Percentiles rank a stretch among this genome's conserved stretches.
phyloP scores from a whole-genome alignment of 2,113 vertebrate genomes.

The human (Homo sapiens) region GRCh38 chr5:36573001-36573500 shows the following conservation, averaged over 20 bases:
- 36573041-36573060: constrained; percentile 7
- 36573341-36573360: not conserved
- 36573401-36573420: not conserved
- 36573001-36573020: not conserved
- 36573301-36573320: not conserved
- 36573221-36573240: not conserved
- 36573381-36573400: not conserved
- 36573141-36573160: not conserved
- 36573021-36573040: not conserved
- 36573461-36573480: not conserved
- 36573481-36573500: not conserved
- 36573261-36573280: not conserved
- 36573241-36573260: not conserved
- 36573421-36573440: not conserved
- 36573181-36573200: fast-evolving
- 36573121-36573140: not conserved
- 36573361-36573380: not conserved
- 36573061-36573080: not conserved
- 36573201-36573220: not conserved
- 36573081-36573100: no score
- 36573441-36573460: not conserved
- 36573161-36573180: not conserved
- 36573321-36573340: not conserved
- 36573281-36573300: not conserved
- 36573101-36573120: no score